phyloP scores from a whole-genome alignment of 2,797 vertebrate species.

The Rhincodon typus region DNA sequence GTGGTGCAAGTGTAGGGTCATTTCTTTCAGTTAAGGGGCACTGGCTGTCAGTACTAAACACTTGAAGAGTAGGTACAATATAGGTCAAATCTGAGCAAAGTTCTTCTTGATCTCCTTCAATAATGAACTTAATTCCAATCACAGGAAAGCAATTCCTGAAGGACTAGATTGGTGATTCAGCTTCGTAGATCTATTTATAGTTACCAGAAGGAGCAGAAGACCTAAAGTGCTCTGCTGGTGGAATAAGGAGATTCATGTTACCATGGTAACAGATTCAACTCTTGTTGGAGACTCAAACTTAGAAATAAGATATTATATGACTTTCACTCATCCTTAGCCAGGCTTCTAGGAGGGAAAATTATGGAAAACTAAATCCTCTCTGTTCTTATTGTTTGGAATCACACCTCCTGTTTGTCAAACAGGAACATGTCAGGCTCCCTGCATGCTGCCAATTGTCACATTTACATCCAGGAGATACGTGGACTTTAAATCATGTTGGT shows the following conservation, averaged over 20 bases:
- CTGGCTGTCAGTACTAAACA: background rate
- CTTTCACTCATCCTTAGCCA: background rate
- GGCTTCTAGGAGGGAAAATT: background rate
- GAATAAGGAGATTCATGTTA: background rate
- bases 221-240: background rate
- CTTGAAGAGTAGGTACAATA: background rate
- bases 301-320: background rate
- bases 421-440: background rate
- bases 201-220: background rate
- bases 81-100: background rate
- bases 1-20: background rate
- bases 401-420: background rate
- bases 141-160: background rate
- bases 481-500: background rate
- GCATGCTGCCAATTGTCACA: background rate
- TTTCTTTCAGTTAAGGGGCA: background rate
- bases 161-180: background rate
- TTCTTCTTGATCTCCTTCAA: background rate
- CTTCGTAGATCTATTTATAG: slow-evolving; percentile 6
- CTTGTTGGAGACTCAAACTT: background rate
- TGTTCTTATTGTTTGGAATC: background rate
- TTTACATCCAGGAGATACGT: background rate
- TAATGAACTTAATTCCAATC: background rate
- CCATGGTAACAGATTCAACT: background rate
- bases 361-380: background rate